phyloP scores from a whole-genome alignment of 2,888 invertebrate genomes.

The Diabrotica balteata region DNA sequence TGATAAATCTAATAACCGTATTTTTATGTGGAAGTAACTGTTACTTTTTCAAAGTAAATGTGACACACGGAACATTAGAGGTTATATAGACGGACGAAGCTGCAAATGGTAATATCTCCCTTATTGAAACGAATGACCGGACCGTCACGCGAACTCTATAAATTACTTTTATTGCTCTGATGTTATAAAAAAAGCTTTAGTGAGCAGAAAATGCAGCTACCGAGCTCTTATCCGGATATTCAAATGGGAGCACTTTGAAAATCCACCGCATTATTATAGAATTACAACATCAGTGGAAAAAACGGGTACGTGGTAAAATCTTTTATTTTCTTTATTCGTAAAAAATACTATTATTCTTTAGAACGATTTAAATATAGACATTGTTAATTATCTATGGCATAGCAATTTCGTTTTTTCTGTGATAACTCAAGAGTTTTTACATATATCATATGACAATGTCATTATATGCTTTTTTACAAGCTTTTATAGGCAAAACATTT shows the following conservation, averaged over 20 bases:
- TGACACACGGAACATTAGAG: conserved; percentile 23
- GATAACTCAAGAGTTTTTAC: too few relatives aligned
- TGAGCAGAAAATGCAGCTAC: conserved; percentile 2
- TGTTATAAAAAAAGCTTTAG: neutral
- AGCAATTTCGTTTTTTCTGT: too few relatives aligned
- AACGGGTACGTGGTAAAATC: too few relatives aligned
- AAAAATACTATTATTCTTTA: too few relatives aligned
- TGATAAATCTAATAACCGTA: conserved; percentile 16
- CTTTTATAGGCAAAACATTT: too few relatives aligned
- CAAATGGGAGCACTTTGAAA: neutral
- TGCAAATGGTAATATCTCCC: conserved; percentile 28
- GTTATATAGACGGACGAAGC: conserved; percentile 22
- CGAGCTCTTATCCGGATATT: neutral
- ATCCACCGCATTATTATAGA: too few relatives aligned
- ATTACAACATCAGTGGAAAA: too few relatives aligned
- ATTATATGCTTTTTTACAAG: too few relatives aligned
- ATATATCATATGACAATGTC: too few relatives aligned
- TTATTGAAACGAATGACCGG: conserved; percentile 27
- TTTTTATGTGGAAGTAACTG: conserved; percentile 19
- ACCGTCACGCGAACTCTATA: conserved; percentile 26
- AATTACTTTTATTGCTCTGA: conserved; percentile 20
- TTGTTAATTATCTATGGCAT: too few relatives aligned
- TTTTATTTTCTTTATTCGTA: too few relatives aligned
- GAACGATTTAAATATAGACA: too few relatives aligned
- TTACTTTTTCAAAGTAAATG: conserved; percentile 28